Percentiles rank a stretch among this genome's conserved stretches.
Evolutionary conservation across 2,888 invertebrate genomes (phyloP).

Genomic region (Chesias legatella): DNA sequence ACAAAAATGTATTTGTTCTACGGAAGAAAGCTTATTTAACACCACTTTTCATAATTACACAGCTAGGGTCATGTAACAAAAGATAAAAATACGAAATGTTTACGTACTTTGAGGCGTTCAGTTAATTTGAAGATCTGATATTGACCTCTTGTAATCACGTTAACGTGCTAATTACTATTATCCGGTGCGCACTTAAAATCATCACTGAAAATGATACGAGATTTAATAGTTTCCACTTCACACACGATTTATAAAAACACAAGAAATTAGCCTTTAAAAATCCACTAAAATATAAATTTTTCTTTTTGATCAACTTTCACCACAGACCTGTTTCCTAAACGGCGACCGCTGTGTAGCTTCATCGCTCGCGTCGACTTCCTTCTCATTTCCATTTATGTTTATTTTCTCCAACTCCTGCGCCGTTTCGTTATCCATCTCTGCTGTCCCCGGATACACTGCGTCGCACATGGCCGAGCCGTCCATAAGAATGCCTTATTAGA

Average conservation of each 20-base stretch:
- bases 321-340: constrained; percentile 66
- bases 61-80: too few relatives aligned
- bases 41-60: too few relatives aligned
- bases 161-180: not conserved
- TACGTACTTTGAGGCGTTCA: not conserved
- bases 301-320: constrained; percentile 12
- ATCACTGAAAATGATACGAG: not conserved
- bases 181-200: constrained; percentile 1
- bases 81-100: not conserved
- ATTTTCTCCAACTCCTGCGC: constrained; percentile 60
- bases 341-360: constrained; percentile 38
- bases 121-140: not conserved
- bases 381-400: constrained; percentile 43
- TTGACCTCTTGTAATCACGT: not conserved
- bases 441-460: constrained; percentile 40
- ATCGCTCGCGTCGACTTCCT: constrained; percentile 42
- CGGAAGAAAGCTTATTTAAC: too few relatives aligned
- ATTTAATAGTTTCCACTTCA: constrained; percentile 9
- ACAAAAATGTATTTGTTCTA: too few relatives aligned
- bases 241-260: constrained; percentile 4
- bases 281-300: constrained; percentile 2
- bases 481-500: constrained; percentile 23
- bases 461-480: constrained; percentile 33
- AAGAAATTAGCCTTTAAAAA: too few relatives aligned
- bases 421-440: constrained; percentile 53